Percentiles rank a stretch among this genome's conserved stretches.
Evolutionary conservation across 1,140 invertebrate genomes (phyloP).

Genomic region (Papilio dardanus): DNA sequence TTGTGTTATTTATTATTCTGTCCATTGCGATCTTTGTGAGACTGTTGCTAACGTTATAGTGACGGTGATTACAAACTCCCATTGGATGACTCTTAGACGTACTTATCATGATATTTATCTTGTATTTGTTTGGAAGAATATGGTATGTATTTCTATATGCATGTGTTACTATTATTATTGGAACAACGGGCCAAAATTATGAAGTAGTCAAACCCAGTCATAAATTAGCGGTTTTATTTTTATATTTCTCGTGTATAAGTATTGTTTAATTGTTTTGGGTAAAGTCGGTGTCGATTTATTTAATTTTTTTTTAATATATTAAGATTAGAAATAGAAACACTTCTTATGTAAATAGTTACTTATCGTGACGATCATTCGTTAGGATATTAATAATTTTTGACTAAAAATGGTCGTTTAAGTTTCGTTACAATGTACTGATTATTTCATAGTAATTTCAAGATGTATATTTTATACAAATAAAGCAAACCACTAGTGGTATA

Average conservation of each 20-base stretch:
- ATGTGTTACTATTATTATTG: slow-evolving; percentile 60
- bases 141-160: slow-evolving; percentile 48
- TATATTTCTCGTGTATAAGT: slow-evolving; percentile 46
- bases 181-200: slow-evolving; percentile 78
- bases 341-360: slow-evolving; percentile 66
- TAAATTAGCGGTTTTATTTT: slow-evolving; percentile 54
- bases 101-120: slow-evolving; percentile 55
- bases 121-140: slow-evolving; percentile 46
- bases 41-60: slow-evolving; percentile 43
- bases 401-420: slow-evolving; percentile 66
- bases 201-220: slow-evolving; percentile 74
- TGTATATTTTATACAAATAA: slow-evolving; percentile 74
- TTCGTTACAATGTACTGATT: slow-evolving; percentile 80
- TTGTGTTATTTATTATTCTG: slow-evolving; percentile 68
- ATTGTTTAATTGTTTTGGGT: slow-evolving; percentile 50
- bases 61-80: slow-evolving; percentile 41
- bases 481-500: slow-evolving; percentile 63
- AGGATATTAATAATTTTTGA: slow-evolving; percentile 58
- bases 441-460: slow-evolving; percentile 72
- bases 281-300: slow-evolving; percentile 48
- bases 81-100: slow-evolving; percentile 42
- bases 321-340: slow-evolving; percentile 48
- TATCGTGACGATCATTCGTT: slow-evolving; percentile 45
- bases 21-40: slow-evolving; percentile 41
- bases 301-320: slow-evolving; percentile 54